Base-by-base conservation (phyloP, 2,888 invertebrate genomes). In the Acronicta alni region DNA sequence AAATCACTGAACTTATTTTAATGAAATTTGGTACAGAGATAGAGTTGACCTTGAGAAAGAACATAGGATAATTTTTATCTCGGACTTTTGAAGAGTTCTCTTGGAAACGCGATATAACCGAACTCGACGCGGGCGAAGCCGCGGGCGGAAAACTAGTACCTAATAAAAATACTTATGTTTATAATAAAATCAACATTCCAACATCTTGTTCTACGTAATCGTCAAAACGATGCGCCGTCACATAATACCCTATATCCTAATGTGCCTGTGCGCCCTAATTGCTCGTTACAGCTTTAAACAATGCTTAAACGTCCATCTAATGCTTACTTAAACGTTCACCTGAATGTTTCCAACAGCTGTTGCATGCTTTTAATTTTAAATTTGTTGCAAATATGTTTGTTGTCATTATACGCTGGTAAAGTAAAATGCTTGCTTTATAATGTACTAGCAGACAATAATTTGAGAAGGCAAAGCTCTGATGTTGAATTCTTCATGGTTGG, bases 311-410 rank as follows among this genome's bases (percentile, higher is more conserved):
- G 43, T 54, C 39, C 58, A 44, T 59, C 49, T 68, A 68, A 72
- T 68, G 67, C 32, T 48, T 30, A 52, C 17, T 59, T 72, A 67
- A 68, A 44, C 49, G 44, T 9, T 26, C 54, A 68, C 72, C 67
- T 68, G 72, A 48, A 52, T 43, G 44, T 59, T 72, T 20, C 6
- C 17, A 60, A 45, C 72, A 68, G 54, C 46, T 60, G 67, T 60
- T 39, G 72, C 49, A 6, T 51, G 41, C 39, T 37, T 51, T 55
- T 38, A 47, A 51, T 59, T 67, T 59, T 30, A 59, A 68, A 68
- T 71, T 71, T 52, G 43, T 48, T 54, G n/a, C 14, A 58, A 52
- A 39, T 71, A 37, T 57, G 41, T 70, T 44, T 45, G 39, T 48
- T 45, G 16, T 52, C 23, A 0, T 43, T 57, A 38, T 26, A 3